Evolutionary conservation across 2,113 vertebrate species (phyloP).

Genomic region (Chionodraco myersi): DNA sequence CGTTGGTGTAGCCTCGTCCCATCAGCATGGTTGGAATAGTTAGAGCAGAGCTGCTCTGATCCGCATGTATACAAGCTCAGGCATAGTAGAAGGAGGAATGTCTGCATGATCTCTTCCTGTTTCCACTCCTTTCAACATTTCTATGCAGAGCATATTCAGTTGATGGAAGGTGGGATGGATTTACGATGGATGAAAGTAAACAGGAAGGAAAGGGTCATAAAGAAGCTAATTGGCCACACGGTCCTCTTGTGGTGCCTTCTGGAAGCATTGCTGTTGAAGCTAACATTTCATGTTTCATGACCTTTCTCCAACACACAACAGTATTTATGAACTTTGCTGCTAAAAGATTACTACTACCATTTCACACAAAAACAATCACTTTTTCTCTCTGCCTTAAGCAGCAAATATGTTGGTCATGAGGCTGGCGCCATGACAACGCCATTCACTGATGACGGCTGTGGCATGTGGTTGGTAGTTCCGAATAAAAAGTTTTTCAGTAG

Average conservation of each 20-base stretch:
- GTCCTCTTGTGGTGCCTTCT: not conserved
- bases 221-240: not conserved
- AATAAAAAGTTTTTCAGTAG: not conserved
- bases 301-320: not conserved
- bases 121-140: constrained; percentile 41
- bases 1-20: constrained; percentile 28
- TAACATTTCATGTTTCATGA: not conserved
- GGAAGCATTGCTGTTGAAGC: not conserved
- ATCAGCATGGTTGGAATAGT: constrained; percentile 67
- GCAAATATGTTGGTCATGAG: not conserved
- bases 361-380: not conserved
- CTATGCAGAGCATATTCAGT: not conserved
- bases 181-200: constrained; percentile 8
- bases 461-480: not conserved
- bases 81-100: constrained; percentile 78
- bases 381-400: not conserved
- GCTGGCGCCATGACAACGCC: not conserved
- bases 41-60: constrained; percentile 48
- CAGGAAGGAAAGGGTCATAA: not conserved
- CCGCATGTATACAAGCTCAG: constrained; percentile 74
- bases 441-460: not conserved
- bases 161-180: not conserved
- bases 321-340: not conserved
- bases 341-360: not conserved
- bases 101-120: constrained; percentile 47